Conservation (phyloP, 2,113 vertebrate species). For the Okapia johnstoni region DNA sequence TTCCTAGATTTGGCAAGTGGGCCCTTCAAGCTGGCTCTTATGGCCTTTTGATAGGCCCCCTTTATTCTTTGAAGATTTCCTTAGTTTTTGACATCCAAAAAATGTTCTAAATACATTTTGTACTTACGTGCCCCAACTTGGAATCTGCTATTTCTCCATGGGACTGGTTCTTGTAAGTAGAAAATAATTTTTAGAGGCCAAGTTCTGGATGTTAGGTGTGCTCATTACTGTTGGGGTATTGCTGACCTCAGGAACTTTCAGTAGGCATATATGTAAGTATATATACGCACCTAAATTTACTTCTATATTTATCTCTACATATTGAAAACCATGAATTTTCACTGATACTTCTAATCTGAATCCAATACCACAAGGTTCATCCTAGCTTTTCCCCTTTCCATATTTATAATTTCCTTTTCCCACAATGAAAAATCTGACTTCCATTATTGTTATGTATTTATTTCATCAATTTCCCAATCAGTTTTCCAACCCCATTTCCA, state of each 20-base stretch:
- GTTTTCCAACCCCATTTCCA: not conserved
- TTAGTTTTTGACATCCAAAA: not conserved
- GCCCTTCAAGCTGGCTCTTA: not conserved
- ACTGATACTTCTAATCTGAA: not conserved
- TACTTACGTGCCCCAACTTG: not conserved
- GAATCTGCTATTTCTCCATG: not conserved
- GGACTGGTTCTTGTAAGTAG: not conserved
- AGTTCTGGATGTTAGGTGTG: not conserved
- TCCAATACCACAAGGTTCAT: not conserved
- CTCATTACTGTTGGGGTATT: not conserved
- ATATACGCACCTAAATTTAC: not conserved
- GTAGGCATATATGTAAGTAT: not conserved
- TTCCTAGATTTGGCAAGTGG: not conserved
- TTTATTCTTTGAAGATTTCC: not conserved
- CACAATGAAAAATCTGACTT: not conserved
- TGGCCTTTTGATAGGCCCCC: not conserved
- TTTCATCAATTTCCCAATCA: not conserved
- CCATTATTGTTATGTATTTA: not conserved
- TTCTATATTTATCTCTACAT: not conserved
- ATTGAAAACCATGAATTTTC: not conserved
- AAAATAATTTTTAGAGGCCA: not conserved
- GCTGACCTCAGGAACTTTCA: not conserved
- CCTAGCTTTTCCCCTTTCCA: not conserved
- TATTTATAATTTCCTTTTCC: not conserved
- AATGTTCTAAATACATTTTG: not conserved